These are phyloP conservation scores for Nanorana parkeri DNA, from an alignment of 2,113 vertebrate species.

Conservation along the genomic window DNA sequence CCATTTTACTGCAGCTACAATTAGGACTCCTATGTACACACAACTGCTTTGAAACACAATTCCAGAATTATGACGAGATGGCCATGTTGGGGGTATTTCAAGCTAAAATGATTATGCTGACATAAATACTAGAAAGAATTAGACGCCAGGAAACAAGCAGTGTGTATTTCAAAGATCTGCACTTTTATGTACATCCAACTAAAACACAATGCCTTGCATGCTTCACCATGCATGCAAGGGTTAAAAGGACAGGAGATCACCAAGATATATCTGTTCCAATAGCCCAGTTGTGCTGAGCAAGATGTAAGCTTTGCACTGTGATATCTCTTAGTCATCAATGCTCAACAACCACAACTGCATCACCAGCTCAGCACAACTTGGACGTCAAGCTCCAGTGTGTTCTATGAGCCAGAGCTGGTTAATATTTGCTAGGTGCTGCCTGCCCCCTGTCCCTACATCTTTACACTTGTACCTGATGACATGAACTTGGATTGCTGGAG, in stretches of 20 bases:
- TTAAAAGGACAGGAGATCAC: background rate
- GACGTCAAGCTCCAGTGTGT: slow-evolving; percentile 1
- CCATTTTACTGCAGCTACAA: background rate
- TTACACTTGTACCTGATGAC: slow-evolving; percentile 38
- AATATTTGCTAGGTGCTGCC: slow-evolving; percentile 32
- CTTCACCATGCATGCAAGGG: background rate
- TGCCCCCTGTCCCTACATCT: slow-evolving; percentile 17
- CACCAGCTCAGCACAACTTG: slow-evolving; percentile 17
- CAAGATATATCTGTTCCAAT: background rate
- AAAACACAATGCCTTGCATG: background rate
- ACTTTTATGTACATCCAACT: background rate
- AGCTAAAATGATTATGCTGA: background rate
- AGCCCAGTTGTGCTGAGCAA: slow-evolving; percentile 12
- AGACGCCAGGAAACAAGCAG: no score
- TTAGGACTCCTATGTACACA: background rate
- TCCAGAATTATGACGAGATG: no score
- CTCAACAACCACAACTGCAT: slow-evolving; percentile 13
- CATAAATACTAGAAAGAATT: no score
- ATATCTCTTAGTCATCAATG: slow-evolving; percentile 50
- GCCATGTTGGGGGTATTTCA: slow-evolving; percentile 3
- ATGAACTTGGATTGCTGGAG: slow-evolving; percentile 39
- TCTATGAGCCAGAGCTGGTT: slow-evolving; percentile 30
- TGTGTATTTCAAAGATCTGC: background rate
- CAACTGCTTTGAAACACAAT: background rate
- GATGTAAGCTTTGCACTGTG: slow-evolving; percentile 47